Evolutionary conservation across 2,113 vertebrate species (phyloP).

Genomic region (Centropus bengalensis): DNA sequence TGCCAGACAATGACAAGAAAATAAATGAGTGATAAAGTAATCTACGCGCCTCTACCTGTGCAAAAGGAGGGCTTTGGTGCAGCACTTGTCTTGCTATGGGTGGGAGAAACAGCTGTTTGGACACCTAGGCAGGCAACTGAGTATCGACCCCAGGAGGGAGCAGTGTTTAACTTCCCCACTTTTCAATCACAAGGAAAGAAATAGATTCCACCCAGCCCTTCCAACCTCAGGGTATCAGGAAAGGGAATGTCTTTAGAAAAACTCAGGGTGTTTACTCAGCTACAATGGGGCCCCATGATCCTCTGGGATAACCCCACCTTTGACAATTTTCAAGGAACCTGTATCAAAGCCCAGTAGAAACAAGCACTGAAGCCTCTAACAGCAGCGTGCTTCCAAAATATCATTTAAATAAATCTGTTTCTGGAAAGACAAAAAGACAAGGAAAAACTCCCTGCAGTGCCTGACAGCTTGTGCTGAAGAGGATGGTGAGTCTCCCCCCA

Average conservation of each 20-base stretch:
- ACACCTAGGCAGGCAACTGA: background rate
- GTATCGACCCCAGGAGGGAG: background rate
- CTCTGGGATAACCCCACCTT: background rate
- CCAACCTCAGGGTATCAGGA: background rate
- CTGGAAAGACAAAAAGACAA: conserved; percentile 53
- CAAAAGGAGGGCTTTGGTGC: background rate
- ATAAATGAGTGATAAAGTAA: background rate
- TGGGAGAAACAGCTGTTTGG: background rate
- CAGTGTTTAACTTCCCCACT: background rate
- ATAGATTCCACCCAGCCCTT: background rate
- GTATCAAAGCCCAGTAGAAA: background rate
- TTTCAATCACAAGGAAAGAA: background rate
- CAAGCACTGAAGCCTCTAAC: background rate
- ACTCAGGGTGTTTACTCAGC: background rate
- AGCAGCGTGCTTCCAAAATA: conserved; percentile 7
- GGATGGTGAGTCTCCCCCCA: background rate
- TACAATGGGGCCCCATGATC: background rate
- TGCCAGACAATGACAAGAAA: background rate
- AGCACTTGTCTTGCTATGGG: background rate
- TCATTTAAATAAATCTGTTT: conserved; percentile 59
- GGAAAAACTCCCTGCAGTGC: conserved; percentile 33
- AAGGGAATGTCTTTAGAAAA: background rate
- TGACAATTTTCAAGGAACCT: background rate
- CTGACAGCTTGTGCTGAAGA: conserved; percentile 20
- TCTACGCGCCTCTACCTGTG: background rate